Base-by-base conservation (phyloP, 2,888 invertebrate species). In the Geotrupes spiniger region DNA sequence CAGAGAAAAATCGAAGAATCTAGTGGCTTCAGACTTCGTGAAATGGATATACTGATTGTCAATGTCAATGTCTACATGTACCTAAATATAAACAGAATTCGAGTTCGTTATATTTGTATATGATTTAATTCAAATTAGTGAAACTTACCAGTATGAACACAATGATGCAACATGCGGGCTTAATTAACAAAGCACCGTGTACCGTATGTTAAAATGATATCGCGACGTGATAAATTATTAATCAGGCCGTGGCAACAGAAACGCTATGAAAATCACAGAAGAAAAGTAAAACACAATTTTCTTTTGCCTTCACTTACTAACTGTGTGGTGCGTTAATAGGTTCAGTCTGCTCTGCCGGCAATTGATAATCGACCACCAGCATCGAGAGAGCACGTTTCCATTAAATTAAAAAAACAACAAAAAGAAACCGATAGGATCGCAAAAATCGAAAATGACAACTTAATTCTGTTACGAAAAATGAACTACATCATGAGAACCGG, bases 161-260 rank as follows among this genome's bases (percentile, higher is more conserved):
- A n/a, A n/a, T n/a, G n/a, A n/a, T n/a, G n/a, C n/a, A n/a, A n/a
- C n/a, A n/a, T n/a, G n/a, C n/a, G n/a, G n/a, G n/a, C n/a, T n/a
- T n/a, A n/a, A n/a, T n/a, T n/a, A n/a, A n/a, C n/a, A n/a, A n/a
- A n/a, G n/a, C n/a, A n/a, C n/a, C n/a, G n/a, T n/a, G n/a, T n/a
- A 15, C 25, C 3, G 8, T 21, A 8, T n/a, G 8, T 9, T 46
- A 57, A 28, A 54, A 84, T 88, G 88, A 74, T 87, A 63, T 84
- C 87, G 4, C 76, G 83, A 50, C 75, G 84, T 59, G 87, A 88
- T 62, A 85, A 87, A 68, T 73, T 88, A 42, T 73, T 87, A 42
- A 76, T 81, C 44, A 78, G 81, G 55, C 88, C 87, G 1, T 87
- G 86, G 84, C 81, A 85, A 62, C 78, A 83, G 38, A 75, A 84